Conservation (phyloP, 2,797 vertebrate genomes). For the Moxostoma hubbsi region DNA sequence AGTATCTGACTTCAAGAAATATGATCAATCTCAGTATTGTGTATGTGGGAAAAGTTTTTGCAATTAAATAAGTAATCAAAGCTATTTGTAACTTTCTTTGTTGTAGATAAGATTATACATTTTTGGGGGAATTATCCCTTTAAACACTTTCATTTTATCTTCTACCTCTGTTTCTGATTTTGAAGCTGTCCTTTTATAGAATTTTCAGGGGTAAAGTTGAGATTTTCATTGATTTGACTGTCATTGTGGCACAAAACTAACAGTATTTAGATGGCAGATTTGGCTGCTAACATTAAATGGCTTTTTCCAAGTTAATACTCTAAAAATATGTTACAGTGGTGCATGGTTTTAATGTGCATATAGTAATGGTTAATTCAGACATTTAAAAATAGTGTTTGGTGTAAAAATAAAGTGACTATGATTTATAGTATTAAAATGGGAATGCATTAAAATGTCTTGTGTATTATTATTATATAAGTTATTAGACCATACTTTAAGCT, state of each 20-base stretch:
- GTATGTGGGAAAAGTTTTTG: constrained; percentile 73
- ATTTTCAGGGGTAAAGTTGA: constrained; percentile 59
- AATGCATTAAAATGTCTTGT: constrained; percentile 67
- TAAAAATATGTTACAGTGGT: constrained; percentile 32
- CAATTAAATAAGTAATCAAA: constrained; percentile 80
- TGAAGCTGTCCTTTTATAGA: constrained; percentile 75
- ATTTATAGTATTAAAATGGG: constrained; percentile 62
- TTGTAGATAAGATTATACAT: background rate
- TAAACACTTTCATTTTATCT: too few relatives aligned
- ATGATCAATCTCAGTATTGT: constrained; percentile 66
- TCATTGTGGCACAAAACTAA: constrained; percentile 31
- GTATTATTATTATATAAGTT: background rate
- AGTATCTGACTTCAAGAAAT: constrained; percentile 50
- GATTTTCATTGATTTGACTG: constrained; percentile 34
- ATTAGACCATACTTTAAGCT: background rate
- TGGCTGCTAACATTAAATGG: constrained; percentile 26
- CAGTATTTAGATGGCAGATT: too few relatives aligned
- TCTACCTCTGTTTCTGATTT: constrained; percentile 68
- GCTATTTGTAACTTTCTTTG: constrained; percentile 76
- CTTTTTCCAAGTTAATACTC: constrained; percentile 42
- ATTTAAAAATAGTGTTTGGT: constrained; percentile 68
- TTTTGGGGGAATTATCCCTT: too few relatives aligned
- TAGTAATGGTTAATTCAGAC: constrained; percentile 43
- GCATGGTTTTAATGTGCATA: constrained; percentile 60
- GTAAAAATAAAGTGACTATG: constrained; percentile 50